Conservation (phyloP, 2,797 vertebrate species). For the Bradypus variegatus region DNA sequence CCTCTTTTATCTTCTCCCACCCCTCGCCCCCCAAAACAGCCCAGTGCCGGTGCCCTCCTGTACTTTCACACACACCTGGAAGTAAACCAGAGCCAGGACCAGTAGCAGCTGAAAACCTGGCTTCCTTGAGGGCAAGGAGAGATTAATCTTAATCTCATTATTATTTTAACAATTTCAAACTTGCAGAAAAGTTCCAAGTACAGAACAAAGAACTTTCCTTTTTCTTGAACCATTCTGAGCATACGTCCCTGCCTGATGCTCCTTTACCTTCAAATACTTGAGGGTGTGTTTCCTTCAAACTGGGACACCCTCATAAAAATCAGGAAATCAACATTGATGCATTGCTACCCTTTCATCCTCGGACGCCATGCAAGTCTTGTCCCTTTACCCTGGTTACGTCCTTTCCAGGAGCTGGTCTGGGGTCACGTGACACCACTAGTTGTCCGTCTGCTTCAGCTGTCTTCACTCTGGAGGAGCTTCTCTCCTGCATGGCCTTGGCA, state of each 20-base stretch:
- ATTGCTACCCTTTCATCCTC: no score
- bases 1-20: background rate
- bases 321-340: background rate
- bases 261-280: background rate
- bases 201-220: background rate
- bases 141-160: background rate
- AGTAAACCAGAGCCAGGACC: background rate
- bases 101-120: background rate
- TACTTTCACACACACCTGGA: background rate
- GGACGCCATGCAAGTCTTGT: fast-evolving
- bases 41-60: background rate
- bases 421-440: fast-evolving
- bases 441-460: background rate
- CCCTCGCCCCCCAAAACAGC: background rate
- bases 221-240: background rate
- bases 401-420: background rate
- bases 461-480: background rate
- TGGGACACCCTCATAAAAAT: background rate
- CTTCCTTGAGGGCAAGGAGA: background rate
- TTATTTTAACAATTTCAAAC: background rate
- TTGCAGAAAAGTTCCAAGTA: background rate
- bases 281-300: background rate
- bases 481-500: background rate
- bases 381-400: background rate
- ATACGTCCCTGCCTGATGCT: fast-evolving